A percentile compares a stretch with the other conserved stretches of the same genome.
Evolutionary conservation across 2,113 vertebrate species (phyloP).

Genomic region (Panthera uncia): DNA sequence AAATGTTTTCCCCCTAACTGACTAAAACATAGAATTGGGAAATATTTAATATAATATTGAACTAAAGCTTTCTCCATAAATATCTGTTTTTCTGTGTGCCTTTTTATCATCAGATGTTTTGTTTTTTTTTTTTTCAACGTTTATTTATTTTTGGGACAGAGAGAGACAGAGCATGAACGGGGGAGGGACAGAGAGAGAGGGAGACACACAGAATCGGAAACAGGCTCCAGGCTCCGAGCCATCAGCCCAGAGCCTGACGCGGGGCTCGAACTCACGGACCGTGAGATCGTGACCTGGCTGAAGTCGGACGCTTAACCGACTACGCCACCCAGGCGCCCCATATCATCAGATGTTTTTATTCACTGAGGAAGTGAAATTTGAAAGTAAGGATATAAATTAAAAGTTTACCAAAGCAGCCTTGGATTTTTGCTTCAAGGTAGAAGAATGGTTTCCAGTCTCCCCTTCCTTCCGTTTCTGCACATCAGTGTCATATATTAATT

Average conservation of each 20-base stretch:
- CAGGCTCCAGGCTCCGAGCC: too few relatives aligned
- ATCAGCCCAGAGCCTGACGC: too few relatives aligned
- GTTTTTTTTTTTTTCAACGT: too few relatives aligned
- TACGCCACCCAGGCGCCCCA: too few relatives aligned
- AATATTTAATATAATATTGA: not conserved
- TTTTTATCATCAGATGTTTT: not conserved
- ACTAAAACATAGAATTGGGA: not conserved
- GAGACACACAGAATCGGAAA: too few relatives aligned
- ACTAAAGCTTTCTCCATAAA: not conserved
- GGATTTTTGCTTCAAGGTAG: not conserved
- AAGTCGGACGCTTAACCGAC: too few relatives aligned
- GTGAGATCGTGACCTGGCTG: too few relatives aligned
- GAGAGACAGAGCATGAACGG: too few relatives aligned
- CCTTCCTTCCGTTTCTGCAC: not conserved
- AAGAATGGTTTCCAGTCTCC: not conserved
- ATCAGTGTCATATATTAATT: not conserved
- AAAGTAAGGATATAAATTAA: constrained; percentile 5
- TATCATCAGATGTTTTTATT: not conserved
- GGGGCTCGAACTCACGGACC: too few relatives aligned
- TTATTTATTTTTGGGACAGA: too few relatives aligned
- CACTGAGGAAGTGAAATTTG: not conserved
- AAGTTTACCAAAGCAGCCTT: not conserved
- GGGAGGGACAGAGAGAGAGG: too few relatives aligned
- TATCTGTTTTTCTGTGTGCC: not conserved
- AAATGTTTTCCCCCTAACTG: not conserved